Evolutionary conservation across 2,888 invertebrate genomes (phyloP).

Genomic region (Spisula solida): DNA sequence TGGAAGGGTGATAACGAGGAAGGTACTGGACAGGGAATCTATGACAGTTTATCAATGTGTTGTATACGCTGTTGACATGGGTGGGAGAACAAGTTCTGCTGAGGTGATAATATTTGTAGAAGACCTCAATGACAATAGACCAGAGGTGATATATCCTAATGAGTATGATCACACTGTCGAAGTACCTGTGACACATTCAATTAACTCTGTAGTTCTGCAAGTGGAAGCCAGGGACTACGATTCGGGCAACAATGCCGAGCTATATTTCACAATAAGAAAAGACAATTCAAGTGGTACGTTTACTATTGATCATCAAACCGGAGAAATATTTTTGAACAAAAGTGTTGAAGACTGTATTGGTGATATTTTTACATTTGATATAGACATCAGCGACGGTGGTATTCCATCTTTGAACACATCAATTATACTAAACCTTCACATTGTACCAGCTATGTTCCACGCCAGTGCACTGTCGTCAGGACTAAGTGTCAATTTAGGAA

Average conservation of each 20-base stretch:
- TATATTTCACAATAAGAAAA: conserved; percentile 74
- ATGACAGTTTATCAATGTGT: conserved; percentile 74
- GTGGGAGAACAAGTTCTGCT: conserved; percentile 77
- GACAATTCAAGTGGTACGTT: conserved; percentile 74
- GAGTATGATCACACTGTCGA: conserved; percentile 73
- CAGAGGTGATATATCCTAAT: conserved; percentile 80
- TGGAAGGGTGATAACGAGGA: conserved; percentile 73
- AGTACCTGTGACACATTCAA: conserved; percentile 62
- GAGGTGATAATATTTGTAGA: conserved; percentile 77
- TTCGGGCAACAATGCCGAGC: conserved; percentile 75
- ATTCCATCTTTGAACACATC: conserved; percentile 71
- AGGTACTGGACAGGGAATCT: conserved; percentile 77
- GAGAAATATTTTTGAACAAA: conserved; percentile 74
- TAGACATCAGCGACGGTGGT: conserved; percentile 80
- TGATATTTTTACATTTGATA: conserved; percentile 68
- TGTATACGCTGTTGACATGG: conserved; percentile 80
- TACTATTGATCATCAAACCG: conserved; percentile 70
- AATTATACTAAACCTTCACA: conserved; percentile 65
- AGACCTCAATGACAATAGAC: conserved; percentile 84
- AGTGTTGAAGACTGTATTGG: conserved; percentile 69
- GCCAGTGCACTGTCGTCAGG: neutral
- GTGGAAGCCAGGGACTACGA: conserved; percentile 77
- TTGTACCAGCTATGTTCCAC: conserved; percentile 13
- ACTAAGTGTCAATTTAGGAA: conserved; percentile 59
- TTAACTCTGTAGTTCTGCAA: conserved; percentile 69